Evolutionary conservation across 2,113 vertebrate genomes (phyloP).

Genomic region (Todiramphus saurophagus): DNA sequence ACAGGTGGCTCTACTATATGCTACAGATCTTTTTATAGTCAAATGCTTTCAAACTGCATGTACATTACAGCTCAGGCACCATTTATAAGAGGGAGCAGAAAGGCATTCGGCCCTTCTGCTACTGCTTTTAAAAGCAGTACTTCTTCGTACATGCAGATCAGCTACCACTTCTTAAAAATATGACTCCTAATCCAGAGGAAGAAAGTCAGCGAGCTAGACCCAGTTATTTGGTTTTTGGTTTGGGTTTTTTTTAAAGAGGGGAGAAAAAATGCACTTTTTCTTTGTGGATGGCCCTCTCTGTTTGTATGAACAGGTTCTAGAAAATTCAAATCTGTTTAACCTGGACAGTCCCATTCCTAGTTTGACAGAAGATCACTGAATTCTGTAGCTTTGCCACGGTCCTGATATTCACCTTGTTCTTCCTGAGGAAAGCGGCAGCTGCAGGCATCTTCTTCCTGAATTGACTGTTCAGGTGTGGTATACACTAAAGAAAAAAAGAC

Average conservation of each 20-base stretch:
- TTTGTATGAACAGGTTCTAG: neutral
- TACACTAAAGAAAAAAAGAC: conserved; percentile 33
- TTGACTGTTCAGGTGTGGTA: neutral
- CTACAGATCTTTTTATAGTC: neutral
- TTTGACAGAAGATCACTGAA: neutral
- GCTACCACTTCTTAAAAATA: neutral
- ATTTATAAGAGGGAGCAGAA: neutral
- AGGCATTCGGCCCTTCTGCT: neutral
- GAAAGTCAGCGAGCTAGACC: neutral
- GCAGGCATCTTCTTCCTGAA: conserved; percentile 79
- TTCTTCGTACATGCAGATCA: neutral
- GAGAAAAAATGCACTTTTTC: neutral
- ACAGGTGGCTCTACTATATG: neutral
- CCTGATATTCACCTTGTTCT: conserved; percentile 80
- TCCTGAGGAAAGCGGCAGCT: conserved; percentile 87
- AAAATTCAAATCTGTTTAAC: neutral
- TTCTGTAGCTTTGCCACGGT: neutral
- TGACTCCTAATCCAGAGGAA: neutral
- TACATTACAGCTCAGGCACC: neutral
- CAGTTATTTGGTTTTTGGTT: neutral
- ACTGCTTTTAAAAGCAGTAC: neutral
- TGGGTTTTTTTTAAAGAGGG: neutral
- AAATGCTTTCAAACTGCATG: neutral
- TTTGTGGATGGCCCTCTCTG: neutral
- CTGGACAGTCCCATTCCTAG: neutral